These are phyloP conservation scores for Gallinago media DNA, from an alignment of 2,113 vertebrate species.

Conservation along the genomic window DNA sequence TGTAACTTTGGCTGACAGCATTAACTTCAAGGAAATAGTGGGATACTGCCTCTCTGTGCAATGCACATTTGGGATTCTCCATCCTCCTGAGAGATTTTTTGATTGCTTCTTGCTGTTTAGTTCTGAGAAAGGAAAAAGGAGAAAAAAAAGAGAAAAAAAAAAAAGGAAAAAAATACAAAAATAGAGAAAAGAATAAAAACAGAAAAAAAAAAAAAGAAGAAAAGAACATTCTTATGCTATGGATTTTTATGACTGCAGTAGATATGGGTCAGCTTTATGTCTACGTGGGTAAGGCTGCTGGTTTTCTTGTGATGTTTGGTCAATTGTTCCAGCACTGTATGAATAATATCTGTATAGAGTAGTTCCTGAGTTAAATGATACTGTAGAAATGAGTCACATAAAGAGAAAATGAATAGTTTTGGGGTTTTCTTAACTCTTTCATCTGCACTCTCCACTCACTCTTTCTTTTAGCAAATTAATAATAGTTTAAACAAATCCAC, in stretches of 20 bases:
- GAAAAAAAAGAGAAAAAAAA: background rate
- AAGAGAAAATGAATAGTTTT: background rate
- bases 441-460: background rate
- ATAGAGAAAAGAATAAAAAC: too few relatives aligned
- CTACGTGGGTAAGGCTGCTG: background rate
- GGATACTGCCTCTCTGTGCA: background rate
- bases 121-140: background rate
- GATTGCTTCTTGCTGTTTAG: background rate
- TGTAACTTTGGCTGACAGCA: background rate
- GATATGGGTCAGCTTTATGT: background rate
- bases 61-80: background rate
- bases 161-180: too few relatives aligned
- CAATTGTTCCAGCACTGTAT: background rate
- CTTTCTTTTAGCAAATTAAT: background rate
- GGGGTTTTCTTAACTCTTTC: background rate
- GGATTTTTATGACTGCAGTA: background rate
- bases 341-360: background rate
- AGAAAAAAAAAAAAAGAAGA: background rate
- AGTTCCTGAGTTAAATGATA: background rate
- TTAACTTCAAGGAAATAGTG: background rate
- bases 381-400: background rate
- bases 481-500: background rate
- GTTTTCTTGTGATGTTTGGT: background rate
- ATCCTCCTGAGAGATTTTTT: background rate
- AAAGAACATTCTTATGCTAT: background rate